These are phyloP conservation scores for Montipora cactus DNA, from an alignment of 64 coral and sea anemone species.

Conservation along the genomic window DNA sequence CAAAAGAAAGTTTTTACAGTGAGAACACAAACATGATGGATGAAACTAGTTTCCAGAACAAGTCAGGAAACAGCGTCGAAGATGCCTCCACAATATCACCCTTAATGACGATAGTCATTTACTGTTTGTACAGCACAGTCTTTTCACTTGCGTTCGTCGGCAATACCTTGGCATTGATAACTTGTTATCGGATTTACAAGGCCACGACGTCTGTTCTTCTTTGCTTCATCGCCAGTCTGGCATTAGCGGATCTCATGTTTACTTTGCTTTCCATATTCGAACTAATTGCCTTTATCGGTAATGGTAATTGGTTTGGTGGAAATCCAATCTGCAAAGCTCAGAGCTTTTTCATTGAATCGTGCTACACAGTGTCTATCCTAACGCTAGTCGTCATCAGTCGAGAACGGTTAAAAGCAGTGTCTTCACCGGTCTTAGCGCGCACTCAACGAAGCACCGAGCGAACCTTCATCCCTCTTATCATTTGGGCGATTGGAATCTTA, in stretches of 20 bases:
- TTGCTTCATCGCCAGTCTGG: slow-evolving; percentile 81
- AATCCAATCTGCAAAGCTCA: slow-evolving; percentile 72
- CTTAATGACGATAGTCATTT: not conserved
- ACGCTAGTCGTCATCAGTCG: slow-evolving; percentile 78
- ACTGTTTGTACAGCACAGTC: slow-evolving; percentile 46
- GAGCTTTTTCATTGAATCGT: slow-evolving; percentile 77
- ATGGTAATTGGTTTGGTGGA: slow-evolving; percentile 69
- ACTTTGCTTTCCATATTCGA: slow-evolving; percentile 70
- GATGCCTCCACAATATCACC: not conserved
- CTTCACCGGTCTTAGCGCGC: slow-evolving; percentile 61
- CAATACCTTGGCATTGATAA: slow-evolving; percentile 73
- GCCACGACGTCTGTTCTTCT: slow-evolving; percentile 38
- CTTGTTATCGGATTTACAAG: slow-evolving; percentile 71
- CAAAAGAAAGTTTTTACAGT: not conserved
- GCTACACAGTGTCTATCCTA: slow-evolving; percentile 76
- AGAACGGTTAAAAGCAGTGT: slow-evolving; percentile 67
- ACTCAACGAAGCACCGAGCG: slow-evolving; percentile 23
- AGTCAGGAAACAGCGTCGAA: not conserved
- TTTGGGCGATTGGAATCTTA: slow-evolving; percentile 64
- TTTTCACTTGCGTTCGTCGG: slow-evolving; percentile 69
- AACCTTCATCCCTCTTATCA: slow-evolving; percentile 22
- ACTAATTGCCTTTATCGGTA: slow-evolving; percentile 44
- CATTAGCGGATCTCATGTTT: slow-evolving; percentile 74
- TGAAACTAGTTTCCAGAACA: not conserved
- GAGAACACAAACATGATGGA: not conserved